These are phyloP conservation scores for Selenia dentaria DNA, from an alignment of 2,888 invertebrate species.

Conservation along the genomic window DNA sequence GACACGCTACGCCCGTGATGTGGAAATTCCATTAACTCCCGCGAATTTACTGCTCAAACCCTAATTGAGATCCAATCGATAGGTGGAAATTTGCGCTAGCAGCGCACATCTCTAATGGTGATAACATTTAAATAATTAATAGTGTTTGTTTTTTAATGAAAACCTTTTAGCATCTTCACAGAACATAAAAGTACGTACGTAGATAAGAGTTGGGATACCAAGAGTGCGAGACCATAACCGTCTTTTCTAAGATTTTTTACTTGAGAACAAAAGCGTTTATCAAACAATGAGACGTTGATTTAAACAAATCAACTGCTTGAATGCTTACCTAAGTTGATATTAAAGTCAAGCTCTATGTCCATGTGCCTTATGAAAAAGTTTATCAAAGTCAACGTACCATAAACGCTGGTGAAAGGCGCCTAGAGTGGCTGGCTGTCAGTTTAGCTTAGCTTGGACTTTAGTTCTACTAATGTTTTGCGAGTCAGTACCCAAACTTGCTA, in stretches of 20 bases:
- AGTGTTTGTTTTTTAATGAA: no score
- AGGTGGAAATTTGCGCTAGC: constrained; percentile 23
- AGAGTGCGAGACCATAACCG: no score
- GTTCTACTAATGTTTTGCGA: neutral
- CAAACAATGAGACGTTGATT: no score
- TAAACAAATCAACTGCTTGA: no score
- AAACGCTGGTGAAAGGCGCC: constrained; percentile 45
- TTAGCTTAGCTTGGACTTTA: constrained; percentile 17
- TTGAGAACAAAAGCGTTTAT: no score
- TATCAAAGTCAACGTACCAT: constrained; percentile 34
- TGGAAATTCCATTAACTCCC: constrained; percentile 74
- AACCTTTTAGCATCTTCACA: no score
- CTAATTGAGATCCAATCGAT: constrained; percentile 25
- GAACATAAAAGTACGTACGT: no score
- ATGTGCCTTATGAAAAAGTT: constrained; percentile 40
- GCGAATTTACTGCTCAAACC: constrained; percentile 57
- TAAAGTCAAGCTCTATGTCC: no score
- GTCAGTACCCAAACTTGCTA: constrained; percentile 4
- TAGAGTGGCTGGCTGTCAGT: constrained; percentile 32
- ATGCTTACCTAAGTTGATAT: no score
- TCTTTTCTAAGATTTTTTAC: no score
- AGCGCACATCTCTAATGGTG: neutral
- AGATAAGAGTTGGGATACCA: no score
- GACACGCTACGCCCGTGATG: constrained; percentile 53
- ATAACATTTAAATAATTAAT: neutral